Evolutionary conservation across 2,888 invertebrate genomes (phyloP), one percentile per base, ranked within the genome.

Genomic region (Plagiodera versicolora): DNA sequence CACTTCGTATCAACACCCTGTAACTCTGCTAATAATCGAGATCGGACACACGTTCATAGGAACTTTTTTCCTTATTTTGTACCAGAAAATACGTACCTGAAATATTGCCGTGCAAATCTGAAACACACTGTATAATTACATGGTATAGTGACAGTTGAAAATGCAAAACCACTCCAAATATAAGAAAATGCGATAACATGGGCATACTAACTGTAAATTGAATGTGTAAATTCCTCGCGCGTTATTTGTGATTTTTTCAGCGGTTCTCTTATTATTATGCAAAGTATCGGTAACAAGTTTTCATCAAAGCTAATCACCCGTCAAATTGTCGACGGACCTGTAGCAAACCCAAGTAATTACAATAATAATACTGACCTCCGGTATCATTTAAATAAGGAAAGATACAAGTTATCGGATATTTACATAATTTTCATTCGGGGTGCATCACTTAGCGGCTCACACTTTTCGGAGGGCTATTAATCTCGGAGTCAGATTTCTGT

Each of bases 301-400:
- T 39, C 39, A 39, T 14, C 39, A 39, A 39, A 39, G 39, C 39
- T 39, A 39, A 39, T 39, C 39, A 24, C 5, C 45, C 44, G 44
- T 28, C 44, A 11, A 53, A 39, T 53, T 53, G 53, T 53, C 44
- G 53, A 39, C 14, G 39, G n/a, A 39, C 39, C 39, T 39, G 39
- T 39, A 39, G 39, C 44, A 44, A 53, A 35, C 44, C 17, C 20
- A 69, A 69, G 71, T 71, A 72, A 75, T 75, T 75, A 72, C 67
- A 74, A 72, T 72, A 69, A 73, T 72, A 73, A 75, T 73, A 64
- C 67, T 63, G 60, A 62, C 64, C 67, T 68, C 68, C 64, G 66
- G 62, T 68, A 66, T 63, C 67, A 72, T 72, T 72, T 71, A 71
- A 73, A 73, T 73, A 71, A 72, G 70, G 72, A 72, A 72, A 70